Evolutionary conservation across 2,888 invertebrate genomes (phyloP).

Genomic region (Halictus quadricinctus): DNA sequence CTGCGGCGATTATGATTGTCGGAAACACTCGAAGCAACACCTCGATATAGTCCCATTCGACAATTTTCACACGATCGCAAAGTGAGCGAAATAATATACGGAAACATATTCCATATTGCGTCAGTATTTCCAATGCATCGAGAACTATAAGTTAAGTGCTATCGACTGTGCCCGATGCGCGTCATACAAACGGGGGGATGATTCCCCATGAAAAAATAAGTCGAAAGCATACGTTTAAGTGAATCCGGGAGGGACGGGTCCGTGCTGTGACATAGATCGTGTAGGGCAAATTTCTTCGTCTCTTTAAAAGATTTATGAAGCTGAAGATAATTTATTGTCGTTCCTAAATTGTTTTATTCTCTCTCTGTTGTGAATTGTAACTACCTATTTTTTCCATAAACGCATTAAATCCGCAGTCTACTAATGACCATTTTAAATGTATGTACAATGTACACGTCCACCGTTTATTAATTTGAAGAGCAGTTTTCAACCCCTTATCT

Average conservation of each 20-base stretch:
- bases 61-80: neutral
- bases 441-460: neutral
- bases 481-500: neutral
- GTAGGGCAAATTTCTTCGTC: too few species aligned
- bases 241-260: neutral
- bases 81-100: too few species aligned
- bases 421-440: too few species aligned
- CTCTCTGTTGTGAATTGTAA: too few species aligned
- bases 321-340: too few species aligned
- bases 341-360: too few species aligned
- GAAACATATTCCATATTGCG: too few species aligned
- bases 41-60: neutral
- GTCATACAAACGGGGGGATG: neutral
- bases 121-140: neutral
- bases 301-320: too few species aligned
- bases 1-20: neutral
- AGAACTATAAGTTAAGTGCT: neutral
- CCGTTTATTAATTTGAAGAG: neutral
- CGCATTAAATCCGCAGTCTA: too few species aligned
- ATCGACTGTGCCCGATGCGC: neutral
- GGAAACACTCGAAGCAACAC: neutral
- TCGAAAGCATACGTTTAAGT: neutral
- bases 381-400: too few species aligned
- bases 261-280: too few species aligned
- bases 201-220: neutral